Percentiles rank a stretch among this genome's conserved stretches.
These are phyloP conservation scores for Ommatoiulus sabulosus DNA, from an alignment of 2,888 invertebrate species.

Conservation along the genomic window DNA sequence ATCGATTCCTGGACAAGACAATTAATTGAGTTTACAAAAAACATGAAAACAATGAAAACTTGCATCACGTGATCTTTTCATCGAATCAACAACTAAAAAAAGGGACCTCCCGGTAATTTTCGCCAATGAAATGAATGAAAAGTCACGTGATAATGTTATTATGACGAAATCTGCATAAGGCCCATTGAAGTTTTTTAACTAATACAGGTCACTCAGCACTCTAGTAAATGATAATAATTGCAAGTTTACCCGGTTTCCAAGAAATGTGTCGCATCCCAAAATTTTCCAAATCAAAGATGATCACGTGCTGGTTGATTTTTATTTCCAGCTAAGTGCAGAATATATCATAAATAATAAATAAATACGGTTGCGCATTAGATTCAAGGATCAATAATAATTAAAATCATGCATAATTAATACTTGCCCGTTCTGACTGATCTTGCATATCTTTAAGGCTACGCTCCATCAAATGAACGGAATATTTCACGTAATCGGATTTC, in stretches of 20 bases:
- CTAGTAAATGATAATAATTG: too few species aligned
- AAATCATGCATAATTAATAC: background rate
- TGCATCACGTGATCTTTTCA: too few species aligned
- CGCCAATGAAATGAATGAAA: too few species aligned
- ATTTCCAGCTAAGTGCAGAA: constrained; percentile 64
- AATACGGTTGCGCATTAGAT: too few species aligned
- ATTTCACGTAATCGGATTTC: constrained; percentile 79
- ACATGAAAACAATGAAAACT: too few species aligned
- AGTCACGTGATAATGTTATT: too few species aligned
- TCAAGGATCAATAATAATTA: too few species aligned
- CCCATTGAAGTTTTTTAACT: too few species aligned
- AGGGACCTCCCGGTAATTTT: too few species aligned
- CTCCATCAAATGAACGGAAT: constrained; percentile 72
- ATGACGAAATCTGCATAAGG: too few species aligned
- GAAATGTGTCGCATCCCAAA: constrained; percentile 70
- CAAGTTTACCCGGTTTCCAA: constrained; percentile 87
- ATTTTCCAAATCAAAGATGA: constrained; percentile 69
- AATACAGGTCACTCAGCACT: too few species aligned
- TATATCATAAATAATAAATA: background rate
- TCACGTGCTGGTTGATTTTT: constrained; percentile 62
- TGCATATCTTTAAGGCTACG: constrained; percentile 64
- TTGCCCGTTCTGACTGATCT: constrained; percentile 65
- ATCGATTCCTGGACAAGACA: constrained; percentile 76
- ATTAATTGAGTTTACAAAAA: constrained; percentile 10
- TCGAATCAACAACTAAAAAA: too few species aligned